Evolutionary conservation across 2,113 vertebrate genomes (phyloP).

Genomic region (Apodemus speciosus): DNA sequence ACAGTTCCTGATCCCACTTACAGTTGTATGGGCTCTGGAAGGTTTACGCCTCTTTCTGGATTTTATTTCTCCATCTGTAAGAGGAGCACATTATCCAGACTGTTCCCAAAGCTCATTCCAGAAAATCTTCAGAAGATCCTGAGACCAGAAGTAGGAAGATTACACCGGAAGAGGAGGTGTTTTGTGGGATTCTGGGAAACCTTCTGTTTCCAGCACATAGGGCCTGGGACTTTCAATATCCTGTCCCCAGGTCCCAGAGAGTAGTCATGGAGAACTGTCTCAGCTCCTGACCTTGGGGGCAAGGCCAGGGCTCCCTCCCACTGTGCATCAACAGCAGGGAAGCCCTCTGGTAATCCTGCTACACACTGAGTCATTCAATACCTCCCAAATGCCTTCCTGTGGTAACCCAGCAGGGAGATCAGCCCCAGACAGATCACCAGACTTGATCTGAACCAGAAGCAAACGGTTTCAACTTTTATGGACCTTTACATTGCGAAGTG

Average conservation of each 20-base stretch:
- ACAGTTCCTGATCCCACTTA: background rate
- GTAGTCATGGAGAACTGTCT: constrained; percentile 77
- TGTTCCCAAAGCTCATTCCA: background rate
- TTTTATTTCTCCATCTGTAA: background rate
- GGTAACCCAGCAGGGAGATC: constrained; percentile 36
- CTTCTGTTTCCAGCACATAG: background rate
- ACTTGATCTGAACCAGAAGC: constrained; percentile 75
- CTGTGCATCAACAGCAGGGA: constrained; percentile 69
- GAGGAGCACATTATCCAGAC: background rate
- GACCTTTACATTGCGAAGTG: constrained; percentile 78
- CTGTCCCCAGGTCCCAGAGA: constrained; percentile 78
- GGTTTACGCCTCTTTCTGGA: background rate
- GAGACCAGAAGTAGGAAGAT: background rate
- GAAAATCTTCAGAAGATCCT: background rate
- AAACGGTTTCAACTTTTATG: constrained; percentile 75
- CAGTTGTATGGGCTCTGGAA: background rate
- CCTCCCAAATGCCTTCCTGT: constrained; percentile 63
- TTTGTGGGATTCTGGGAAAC: background rate
- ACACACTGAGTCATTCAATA: constrained; percentile 78
- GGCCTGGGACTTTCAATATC: constrained; percentile 79
- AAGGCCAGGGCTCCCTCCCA: constrained; percentile 65
- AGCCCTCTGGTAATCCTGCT: constrained; percentile 75
- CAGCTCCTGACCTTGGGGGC: constrained; percentile 79
- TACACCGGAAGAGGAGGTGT: background rate
- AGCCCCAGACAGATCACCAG: constrained; percentile 60